Base-by-base conservation (phyloP, 2,888 invertebrate species). In the Apamea monoglypha region DNA sequence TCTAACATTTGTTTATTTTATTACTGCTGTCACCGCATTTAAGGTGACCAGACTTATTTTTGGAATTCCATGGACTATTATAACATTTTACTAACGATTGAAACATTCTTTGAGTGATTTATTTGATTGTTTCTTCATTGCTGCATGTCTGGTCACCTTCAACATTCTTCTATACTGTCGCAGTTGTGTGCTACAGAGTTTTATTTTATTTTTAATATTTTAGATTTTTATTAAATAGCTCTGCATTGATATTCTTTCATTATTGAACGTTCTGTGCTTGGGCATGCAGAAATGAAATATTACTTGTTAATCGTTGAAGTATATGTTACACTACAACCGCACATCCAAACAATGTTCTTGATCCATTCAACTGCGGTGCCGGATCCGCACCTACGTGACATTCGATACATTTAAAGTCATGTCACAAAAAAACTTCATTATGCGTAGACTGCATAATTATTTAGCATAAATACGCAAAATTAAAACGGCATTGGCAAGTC, bases 141-240 rank as follows among this genome's bases (percentile, higher is more conserved):
- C 96, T 97, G 96, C 96, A 96, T 96, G 96, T 97, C 96, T 97
- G 96, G 96, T 96, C 96, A 96, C 95, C 96, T 96, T 96, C 86
- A 87, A 88, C 78, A 88, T 88, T 88, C 92, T 90, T 92, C 89
- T 93, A 88, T 89, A 90, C 91, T 94, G 90, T 93, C 90, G 92
- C 94, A 92, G 85, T 92, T 93, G 91, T 93, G 91, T 92, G 94
- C 94, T 94, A 92, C 92, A 92, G 90, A 92, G 83, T 91, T 92
- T 92, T 92, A 84, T 91, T 94, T 94, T 91, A 85, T 91, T 91
- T 91, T 90, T 90, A 88, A 91, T 93, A 91, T 84, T 47, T 67
- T 87, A 83, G 79, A 84, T 87, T 90, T 47, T 89, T 90, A 89
- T 90, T 90, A 88, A 90, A 93, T 96, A 95, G 94, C 91, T 89